A percentile compares a stretch with the other conserved stretches of the same genome.
Conservation (phyloP, 2,888 invertebrate genomes). For the Endotricha flammealis region DNA sequence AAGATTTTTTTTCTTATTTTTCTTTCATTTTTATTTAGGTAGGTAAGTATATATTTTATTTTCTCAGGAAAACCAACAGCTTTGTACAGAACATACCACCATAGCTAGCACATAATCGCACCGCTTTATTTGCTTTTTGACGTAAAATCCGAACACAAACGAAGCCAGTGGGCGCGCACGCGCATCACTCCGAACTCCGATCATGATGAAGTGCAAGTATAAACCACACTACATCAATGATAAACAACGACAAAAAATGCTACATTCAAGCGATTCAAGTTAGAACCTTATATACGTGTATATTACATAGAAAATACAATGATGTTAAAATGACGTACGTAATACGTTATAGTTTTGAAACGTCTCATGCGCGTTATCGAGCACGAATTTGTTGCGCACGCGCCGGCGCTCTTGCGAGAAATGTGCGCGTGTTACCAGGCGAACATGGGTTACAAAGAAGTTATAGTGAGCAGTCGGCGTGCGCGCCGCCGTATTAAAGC, state of each 20-base stretch:
- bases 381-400: conserved; percentile 58
- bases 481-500: not conserved
- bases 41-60: too few species aligned
- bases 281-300: not conserved
- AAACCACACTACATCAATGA: not conserved
- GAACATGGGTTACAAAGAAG: conserved; percentile 31
- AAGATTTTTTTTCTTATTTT: too few species aligned
- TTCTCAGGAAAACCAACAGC: too few species aligned
- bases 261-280: not conserved
- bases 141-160: too few species aligned
- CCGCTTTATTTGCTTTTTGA: too few species aligned
- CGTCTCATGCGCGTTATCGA: conserved; percentile 55
- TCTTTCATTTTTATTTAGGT: too few species aligned
- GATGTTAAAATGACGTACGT: conserved; percentile 1
- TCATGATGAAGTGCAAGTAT: not conserved
- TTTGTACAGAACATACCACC: too few species aligned
- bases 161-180: not conserved
- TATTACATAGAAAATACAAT: not conserved
- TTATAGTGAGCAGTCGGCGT: conserved; percentile 8
- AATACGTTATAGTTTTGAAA: conserved; percentile 15
- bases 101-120: too few species aligned
- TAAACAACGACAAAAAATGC: not conserved
- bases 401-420: conserved; percentile 72
- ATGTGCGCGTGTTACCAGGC: conserved; percentile 72
- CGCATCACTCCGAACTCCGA: not conserved